Conservation (phyloP, 2,113 vertebrate genomes). For the Pelecanoides urinatrix region DNA sequence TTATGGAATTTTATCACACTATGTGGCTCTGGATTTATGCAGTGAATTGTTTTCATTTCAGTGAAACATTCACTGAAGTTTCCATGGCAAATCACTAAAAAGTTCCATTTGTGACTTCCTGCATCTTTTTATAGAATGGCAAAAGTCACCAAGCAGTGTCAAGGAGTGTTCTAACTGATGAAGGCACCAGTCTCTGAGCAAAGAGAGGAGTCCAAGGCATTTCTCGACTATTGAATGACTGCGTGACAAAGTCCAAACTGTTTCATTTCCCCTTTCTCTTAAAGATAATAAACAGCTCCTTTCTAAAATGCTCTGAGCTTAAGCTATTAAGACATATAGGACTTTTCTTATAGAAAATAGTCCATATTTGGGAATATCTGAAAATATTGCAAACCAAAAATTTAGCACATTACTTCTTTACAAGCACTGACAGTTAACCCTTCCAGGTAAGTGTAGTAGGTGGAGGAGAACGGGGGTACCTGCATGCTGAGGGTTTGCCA, state of each 20-base stretch:
- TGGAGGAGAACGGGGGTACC: background rate
- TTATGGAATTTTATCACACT: background rate
- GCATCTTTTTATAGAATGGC: background rate
- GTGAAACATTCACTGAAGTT: background rate
- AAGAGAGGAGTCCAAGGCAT: background rate
- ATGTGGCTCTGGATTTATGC: background rate
- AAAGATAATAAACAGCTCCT: background rate
- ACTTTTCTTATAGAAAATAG: background rate
- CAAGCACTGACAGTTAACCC: background rate
- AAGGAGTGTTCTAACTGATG: background rate
- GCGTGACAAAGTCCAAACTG: background rate
- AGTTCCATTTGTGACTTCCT: background rate
- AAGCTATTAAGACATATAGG: background rate
- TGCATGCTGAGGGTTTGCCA: background rate
- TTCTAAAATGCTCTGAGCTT: background rate
- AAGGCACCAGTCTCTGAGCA: background rate
- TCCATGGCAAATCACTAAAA: background rate
- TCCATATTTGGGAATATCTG: background rate
- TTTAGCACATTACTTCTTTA: background rate
- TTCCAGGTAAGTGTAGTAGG: background rate
- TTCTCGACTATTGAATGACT: background rate
- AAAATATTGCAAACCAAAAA: background rate
- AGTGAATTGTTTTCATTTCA: background rate
- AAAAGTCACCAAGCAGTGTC: background rate
- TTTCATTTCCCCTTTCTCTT: background rate